phyloP scores from a whole-genome alignment of 2,797 vertebrate genomes.

The Arrhamphus sclerolepis region DNA sequence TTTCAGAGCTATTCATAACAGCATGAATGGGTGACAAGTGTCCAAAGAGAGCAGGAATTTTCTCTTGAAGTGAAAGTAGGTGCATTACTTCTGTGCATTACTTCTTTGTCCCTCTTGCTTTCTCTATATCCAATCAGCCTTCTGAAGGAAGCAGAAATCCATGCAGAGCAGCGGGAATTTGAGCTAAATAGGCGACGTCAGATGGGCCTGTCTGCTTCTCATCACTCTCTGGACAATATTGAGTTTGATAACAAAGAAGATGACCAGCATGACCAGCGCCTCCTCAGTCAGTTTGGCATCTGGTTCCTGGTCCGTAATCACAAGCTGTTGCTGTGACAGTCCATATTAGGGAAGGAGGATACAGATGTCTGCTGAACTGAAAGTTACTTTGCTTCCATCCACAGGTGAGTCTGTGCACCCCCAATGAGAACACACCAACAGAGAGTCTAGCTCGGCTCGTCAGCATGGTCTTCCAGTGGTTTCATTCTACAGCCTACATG shows the following conservation, averaged over 20 bases:
- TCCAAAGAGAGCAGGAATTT: no score
- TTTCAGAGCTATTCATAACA: no score
- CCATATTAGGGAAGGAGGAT: constrained; percentile 4
- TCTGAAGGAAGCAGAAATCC: constrained; percentile 97
- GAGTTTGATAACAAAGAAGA: constrained; percentile 99
- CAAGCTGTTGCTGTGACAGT: constrained; percentile 11
- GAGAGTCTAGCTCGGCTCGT: constrained; percentile 96
- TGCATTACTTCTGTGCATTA: background rate
- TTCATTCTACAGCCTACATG: constrained; percentile 99
- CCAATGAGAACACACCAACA: constrained; percentile 97
- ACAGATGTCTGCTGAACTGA: constrained; percentile 14
- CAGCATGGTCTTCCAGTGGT: constrained; percentile 99
- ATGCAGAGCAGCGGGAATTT: constrained; percentile 94
- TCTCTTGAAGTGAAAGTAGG: no score
- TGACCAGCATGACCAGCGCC: constrained; percentile 96
- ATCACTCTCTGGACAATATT: constrained; percentile 95
- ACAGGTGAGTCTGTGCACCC: constrained; percentile 97
- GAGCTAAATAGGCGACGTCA: constrained; percentile 94
- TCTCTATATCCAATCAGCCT: constrained; percentile 76
- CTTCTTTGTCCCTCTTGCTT: constrained; percentile 1
- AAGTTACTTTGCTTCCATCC: constrained; percentile 8
- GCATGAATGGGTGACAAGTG: no score
- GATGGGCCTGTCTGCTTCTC: constrained; percentile 95
- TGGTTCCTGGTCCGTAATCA: constrained; percentile 93
- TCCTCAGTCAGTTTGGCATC: constrained; percentile 98